phyloP scores from a whole-genome alignment of 1,140 invertebrate genomes.

The Drosophila varians region DNA sequence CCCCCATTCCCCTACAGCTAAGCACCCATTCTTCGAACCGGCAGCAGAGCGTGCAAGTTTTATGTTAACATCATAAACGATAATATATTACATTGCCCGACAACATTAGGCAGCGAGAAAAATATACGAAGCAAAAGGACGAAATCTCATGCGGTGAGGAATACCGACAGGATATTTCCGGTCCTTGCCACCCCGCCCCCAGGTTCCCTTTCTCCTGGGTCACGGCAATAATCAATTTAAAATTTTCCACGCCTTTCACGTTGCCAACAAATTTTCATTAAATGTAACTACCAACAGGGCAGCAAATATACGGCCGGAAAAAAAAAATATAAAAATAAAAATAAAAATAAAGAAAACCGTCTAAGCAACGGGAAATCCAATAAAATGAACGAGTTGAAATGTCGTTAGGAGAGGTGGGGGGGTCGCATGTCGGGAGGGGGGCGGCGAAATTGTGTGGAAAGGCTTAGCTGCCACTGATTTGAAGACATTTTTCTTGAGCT shows the following conservation, averaged over 20 bases:
- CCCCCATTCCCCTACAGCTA: background rate
- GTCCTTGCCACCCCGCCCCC: slow-evolving; percentile 7
- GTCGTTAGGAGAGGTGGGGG: slow-evolving; percentile 14
- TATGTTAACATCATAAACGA: slow-evolving; percentile 75
- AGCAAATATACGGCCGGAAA: no score
- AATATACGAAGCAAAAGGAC: background rate
- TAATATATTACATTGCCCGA: slow-evolving; percentile 68
- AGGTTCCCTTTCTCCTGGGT: slow-evolving; percentile 3
- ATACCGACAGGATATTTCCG: slow-evolving; percentile 33
- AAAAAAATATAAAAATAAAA: background rate
- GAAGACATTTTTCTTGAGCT: slow-evolving; percentile 65
- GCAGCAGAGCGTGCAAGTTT: slow-evolving; percentile 66
- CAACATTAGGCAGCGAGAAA: slow-evolving; percentile 39
- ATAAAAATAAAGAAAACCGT: slow-evolving; percentile 17
- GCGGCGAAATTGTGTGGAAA: slow-evolving; percentile 8
- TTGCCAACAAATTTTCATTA: slow-evolving; percentile 75
- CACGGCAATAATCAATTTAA: slow-evolving; percentile 71
- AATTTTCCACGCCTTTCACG: slow-evolving; percentile 69
- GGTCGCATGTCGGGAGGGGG: no score
- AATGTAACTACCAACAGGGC: slow-evolving; percentile 55
- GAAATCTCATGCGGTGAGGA: slow-evolving; percentile 40
- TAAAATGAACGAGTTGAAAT: slow-evolving; percentile 72
- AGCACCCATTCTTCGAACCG: slow-evolving; percentile 18
- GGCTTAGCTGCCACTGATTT: slow-evolving; percentile 63
- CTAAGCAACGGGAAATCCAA: slow-evolving; percentile 54